These are phyloP conservation scores for Leucophora obtusa DNA, from an alignment of 2,888 invertebrate species.

Conservation along the genomic window DNA sequence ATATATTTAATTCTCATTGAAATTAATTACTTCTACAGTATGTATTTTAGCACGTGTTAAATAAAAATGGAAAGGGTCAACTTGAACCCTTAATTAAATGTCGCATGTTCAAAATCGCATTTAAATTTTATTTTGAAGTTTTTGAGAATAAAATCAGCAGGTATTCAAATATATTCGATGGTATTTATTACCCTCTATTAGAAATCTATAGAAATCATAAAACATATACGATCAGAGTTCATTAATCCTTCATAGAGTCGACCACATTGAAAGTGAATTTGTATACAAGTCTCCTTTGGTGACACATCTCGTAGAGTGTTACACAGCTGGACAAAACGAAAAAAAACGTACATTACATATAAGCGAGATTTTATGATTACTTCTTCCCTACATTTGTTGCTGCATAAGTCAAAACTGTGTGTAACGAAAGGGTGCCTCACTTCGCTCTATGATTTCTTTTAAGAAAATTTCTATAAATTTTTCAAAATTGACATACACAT, in stretches of 20 bases:
- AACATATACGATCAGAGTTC: conserved; percentile 3
- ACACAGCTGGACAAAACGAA: conserved; percentile 55
- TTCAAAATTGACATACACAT: conserved; percentile 58
- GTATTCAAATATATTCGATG: conserved; percentile 38
- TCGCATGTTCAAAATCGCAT: conserved; percentile 11
- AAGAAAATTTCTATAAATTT: conserved; percentile 37
- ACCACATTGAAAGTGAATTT: conserved; percentile 12
- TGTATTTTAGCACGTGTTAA: conserved; percentile 34
- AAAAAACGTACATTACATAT: conserved; percentile 17
- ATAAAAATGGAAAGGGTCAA: background rate
- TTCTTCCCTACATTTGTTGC: conserved; percentile 37
- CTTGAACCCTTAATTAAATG: conserved; percentile 30
- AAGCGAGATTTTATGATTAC: conserved; percentile 21
- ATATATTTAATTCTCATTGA: too few species aligned
- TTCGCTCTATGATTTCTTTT: conserved; percentile 39
- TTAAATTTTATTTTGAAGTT: conserved; percentile 13
- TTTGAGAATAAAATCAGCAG: conserved; percentile 52
- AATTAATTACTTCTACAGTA: too few species aligned
- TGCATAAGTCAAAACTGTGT: conserved; percentile 19
- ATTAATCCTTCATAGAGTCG: conserved; percentile 24
- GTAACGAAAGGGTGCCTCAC: conserved; percentile 56
- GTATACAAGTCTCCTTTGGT: conserved; percentile 5
- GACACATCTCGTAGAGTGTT: conserved; percentile 9
- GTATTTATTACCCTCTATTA: conserved; percentile 49
- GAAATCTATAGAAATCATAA: conserved; percentile 28